Base-by-base conservation (phyloP, 2,888 invertebrate species). In the Caenorhabditis imperialis region DNA sequence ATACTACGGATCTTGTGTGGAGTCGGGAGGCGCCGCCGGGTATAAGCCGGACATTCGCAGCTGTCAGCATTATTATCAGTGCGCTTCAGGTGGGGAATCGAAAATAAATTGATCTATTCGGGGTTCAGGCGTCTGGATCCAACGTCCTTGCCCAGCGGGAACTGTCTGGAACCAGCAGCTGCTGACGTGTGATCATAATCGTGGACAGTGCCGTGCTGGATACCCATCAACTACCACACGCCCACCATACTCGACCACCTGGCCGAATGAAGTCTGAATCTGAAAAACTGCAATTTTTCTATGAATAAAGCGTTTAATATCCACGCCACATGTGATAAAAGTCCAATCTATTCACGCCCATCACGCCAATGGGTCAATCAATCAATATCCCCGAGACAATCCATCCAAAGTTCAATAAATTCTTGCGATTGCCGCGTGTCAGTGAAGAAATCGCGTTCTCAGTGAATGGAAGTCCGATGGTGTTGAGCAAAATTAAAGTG, bases 41-140 rank as follows among this genome's bases (percentile, higher is more conserved):
- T 67, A 44, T 38, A 67, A 67, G 14, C 37, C 57, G 22, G 67
- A 67, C 27, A 20, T 44, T 6, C 30, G 37, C n/a, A 50, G 55
- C 18, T 67, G 67, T 37, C 18, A 27, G 3, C 55, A 57, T 22
- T 67, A 48, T 25, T 67, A 67, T 16, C 42, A 67, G 37, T 67
- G 67, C 35, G 67, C 67, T 44, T 57, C 57, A n/a, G 67, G 67
- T 65, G 1, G 27, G 63, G 14, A 5, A 18, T 30, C 10, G 7
- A 30, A 30, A 10, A 30, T 30, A 7, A 7, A 7, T 30, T 30
- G 30, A 30, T 37, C 6, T 2, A 23, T 22, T n/a, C n/a, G n/a
- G 18, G 5, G 53, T 62, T 20, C 30, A 65, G 63, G 63, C 12
- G 1, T 47, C 12, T 67, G 67, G 67, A 37, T 23, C 5, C 57